A percentile compares a stretch with the other conserved stretches of the same genome.
These are phyloP conservation scores for Salvelinus sp. DNA, from an alignment of 2,113 vertebrate genomes.

Conservation along the genomic window DNA sequence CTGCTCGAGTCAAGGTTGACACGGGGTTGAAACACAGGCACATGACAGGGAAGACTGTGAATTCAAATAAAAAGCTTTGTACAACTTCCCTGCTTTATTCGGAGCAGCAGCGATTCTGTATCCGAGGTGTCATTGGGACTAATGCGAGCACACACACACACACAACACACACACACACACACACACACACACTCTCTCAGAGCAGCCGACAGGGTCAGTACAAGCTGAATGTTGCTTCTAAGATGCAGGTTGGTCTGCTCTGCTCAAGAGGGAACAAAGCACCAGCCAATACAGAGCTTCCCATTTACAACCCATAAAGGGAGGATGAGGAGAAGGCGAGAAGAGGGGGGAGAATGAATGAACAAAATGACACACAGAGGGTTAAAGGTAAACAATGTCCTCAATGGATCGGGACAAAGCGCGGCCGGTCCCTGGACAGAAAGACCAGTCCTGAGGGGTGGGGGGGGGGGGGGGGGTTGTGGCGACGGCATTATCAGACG, in stretches of 20 bases:
- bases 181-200: not conserved
- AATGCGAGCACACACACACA: not conserved
- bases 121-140: not conserved
- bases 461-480: not conserved
- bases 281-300: not conserved
- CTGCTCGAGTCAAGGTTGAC: constrained; percentile 2
- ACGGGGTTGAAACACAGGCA: not conserved
- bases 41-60: not conserved
- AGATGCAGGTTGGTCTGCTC: not conserved
- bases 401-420: not conserved
- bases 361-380: not conserved
- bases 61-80: not conserved
- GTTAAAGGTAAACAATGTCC: not conserved
- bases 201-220: not conserved
- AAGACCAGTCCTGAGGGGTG: not conserved
- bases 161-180: not conserved
- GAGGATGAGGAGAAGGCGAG: too few relatives aligned
- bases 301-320: too few relatives aligned
- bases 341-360: too few relatives aligned
- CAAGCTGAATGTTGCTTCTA: not conserved
- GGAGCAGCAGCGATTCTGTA: not conserved
- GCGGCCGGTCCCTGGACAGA: not conserved
- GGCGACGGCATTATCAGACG: constrained; percentile 36
- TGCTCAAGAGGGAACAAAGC: not conserved
- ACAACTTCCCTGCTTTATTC: not conserved